phyloP scores from a whole-genome alignment of 2,888 invertebrate genomes.

The Yponomeuta evonymella region DNA sequence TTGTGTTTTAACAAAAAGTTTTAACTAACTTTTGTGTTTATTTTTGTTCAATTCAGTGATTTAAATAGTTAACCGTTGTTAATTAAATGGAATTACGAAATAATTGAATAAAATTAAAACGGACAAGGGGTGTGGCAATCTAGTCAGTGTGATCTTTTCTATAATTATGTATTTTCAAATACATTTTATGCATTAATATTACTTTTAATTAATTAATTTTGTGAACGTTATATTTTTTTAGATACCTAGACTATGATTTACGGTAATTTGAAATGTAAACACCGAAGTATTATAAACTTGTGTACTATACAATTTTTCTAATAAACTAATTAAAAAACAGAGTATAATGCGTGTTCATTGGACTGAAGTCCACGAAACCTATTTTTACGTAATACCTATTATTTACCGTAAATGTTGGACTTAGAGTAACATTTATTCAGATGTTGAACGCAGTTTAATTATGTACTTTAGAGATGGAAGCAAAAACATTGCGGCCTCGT shows the following conservation, averaged over 20 bases:
- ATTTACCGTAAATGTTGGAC: too few relatives aligned
- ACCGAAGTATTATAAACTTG: neutral
- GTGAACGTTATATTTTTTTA: constrained; percentile 10
- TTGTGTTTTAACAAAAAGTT: constrained; percentile 15
- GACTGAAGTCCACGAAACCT: too few relatives aligned
- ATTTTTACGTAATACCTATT: too few relatives aligned
- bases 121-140: constrained; percentile 73
- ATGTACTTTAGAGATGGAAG: too few relatives aligned
- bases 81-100: neutral
- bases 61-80: constrained; percentile 12
- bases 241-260: neutral
- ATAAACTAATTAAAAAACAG: neutral
- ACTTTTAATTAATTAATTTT: constrained; percentile 12
- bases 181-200: constrained; percentile 18
- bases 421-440: too few relatives aligned
- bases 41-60: constrained; percentile 18
- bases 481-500: too few relatives aligned
- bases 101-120: constrained; percentile 30
- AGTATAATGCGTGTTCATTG: too few relatives aligned
- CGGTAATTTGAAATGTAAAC: neutral
- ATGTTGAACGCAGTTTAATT: too few relatives aligned
- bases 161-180: constrained; percentile 24
- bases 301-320: constrained; percentile 7
- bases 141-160: constrained; percentile 71
- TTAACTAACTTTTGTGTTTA: constrained; percentile 20